These are phyloP conservation scores for Odontamblyopus lacepedii DNA, from an alignment of 2,797 vertebrate genomes.

Conservation along the genomic window DNA sequence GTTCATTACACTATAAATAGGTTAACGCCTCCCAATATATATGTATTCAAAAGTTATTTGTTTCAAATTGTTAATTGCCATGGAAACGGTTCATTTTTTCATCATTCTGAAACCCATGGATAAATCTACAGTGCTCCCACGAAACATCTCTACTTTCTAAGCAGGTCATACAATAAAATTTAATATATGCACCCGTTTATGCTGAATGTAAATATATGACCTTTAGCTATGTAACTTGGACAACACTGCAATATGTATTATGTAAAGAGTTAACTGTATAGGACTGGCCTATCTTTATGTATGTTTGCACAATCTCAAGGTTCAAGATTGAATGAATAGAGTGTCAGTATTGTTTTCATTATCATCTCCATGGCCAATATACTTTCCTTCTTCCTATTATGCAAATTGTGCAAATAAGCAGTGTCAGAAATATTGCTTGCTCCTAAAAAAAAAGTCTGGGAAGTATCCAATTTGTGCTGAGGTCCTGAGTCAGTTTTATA, in stretches of 20 bases:
- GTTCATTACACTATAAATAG: too few relatives aligned
- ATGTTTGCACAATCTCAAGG: not conserved
- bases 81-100: too few relatives aligned
- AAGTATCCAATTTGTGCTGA: conserved; percentile 1
- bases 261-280: not conserved
- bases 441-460: not conserved
- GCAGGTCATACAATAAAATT: not conserved
- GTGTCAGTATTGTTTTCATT: not conserved
- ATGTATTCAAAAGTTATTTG: too few relatives aligned
- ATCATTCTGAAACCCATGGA: not conserved
- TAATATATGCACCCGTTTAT: not conserved
- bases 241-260: not conserved
- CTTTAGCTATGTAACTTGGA: not conserved
- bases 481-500: not conserved
- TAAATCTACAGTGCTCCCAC: not conserved
- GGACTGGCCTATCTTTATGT: not conserved
- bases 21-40: too few relatives aligned
- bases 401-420: not conserved
- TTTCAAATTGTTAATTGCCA: too few relatives aligned
- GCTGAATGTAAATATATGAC: not conserved
- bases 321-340: not conserved
- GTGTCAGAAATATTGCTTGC: not conserved
- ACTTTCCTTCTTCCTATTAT: not conserved
- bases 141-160: not conserved
- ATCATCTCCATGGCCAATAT: not conserved